Base-by-base conservation (phyloP, 2,888 invertebrate species). In the Encarsia formosa region DNA sequence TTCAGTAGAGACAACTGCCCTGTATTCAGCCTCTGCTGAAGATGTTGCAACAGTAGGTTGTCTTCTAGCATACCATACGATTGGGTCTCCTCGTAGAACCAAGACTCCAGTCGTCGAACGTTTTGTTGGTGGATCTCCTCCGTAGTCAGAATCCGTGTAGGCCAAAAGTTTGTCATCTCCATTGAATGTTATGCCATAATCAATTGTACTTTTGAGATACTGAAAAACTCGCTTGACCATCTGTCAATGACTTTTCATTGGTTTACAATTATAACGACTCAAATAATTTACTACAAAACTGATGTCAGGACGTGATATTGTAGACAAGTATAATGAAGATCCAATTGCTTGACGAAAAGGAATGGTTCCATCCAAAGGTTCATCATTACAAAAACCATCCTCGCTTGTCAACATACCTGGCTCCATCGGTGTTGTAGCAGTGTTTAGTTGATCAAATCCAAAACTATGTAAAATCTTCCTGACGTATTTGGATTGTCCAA, bases 11-110 rank as follows among this genome's bases (percentile, higher is more conserved):
- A 63, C 63, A 18, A 64, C 65, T 4, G 65, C 65, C 46, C 65
- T 57, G 58, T 66, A 67, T 43, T 66, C 64, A n/a, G 63, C 64
- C 52, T 65, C 62, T 13, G 64, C 64, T 38, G 65, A 58, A 6
- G 64, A 65, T n/a, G 40, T 56, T 42, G 61, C 55, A 52, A 52
- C 50, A 31, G 37, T 32, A 15, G 47, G 43, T 56, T 64, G 62
- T 40, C 61, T 63, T 49, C 60, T 56, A 2, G 59, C 18, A 18
- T 45, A 54, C 64, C 65, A 67, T 3, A 65, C 56, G 24, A 65
- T 52, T 23, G 65, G 66, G 8, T 63, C 65, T 57, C 63, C 65
- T 23, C 39, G 24, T 24, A 42, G 22, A 2, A 55, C 9, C 13
- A 52, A 20, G 6, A 52, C 35, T n/a, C 56, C 52, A 23, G 29